Evolutionary conservation across 2,888 invertebrate genomes (phyloP).

Genomic region (Pyralis farinalis): DNA sequence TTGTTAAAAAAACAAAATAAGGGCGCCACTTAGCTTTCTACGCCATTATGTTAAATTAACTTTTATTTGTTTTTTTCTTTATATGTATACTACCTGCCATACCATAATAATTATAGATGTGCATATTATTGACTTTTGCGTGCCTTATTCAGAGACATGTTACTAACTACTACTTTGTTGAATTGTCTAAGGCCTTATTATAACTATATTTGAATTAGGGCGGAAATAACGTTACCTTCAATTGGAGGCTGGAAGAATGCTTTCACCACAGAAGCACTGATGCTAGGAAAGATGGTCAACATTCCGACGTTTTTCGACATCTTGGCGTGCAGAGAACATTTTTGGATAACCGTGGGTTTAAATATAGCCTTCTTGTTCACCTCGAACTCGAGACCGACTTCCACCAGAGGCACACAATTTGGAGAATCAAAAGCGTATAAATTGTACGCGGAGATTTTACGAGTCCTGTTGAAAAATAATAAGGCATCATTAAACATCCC

Average conservation of each 20-base stretch:
- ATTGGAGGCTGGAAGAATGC: conserved; percentile 89
- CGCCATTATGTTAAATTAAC: no score
- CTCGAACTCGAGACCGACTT: conserved; percentile 90
- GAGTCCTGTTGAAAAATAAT: conserved; percentile 73
- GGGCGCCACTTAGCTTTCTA: no score
- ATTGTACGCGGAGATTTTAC: conserved; percentile 86
- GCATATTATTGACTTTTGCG: no score
- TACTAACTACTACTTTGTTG: no score
- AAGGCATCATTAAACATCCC: no score
- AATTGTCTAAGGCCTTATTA: no score
- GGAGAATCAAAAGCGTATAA: conserved; percentile 93
- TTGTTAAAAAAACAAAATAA: no score
- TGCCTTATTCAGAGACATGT: no score
- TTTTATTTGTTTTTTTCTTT: no score
- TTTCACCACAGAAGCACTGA: conserved; percentile 87
- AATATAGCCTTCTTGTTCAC: conserved; percentile 74
- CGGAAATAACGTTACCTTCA: conserved; percentile 73
- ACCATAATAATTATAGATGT: no score
- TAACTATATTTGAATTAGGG: no score
- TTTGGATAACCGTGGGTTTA: conserved; percentile 66
- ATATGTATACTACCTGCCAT: no score
- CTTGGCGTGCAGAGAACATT: conserved; percentile 86
- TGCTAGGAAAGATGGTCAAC: conserved; percentile 94
- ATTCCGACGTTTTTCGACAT: conserved; percentile 93
- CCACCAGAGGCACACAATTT: conserved; percentile 91